phyloP scores from a whole-genome alignment of 2,888 invertebrate genomes.

The Tiliacea aurago region DNA sequence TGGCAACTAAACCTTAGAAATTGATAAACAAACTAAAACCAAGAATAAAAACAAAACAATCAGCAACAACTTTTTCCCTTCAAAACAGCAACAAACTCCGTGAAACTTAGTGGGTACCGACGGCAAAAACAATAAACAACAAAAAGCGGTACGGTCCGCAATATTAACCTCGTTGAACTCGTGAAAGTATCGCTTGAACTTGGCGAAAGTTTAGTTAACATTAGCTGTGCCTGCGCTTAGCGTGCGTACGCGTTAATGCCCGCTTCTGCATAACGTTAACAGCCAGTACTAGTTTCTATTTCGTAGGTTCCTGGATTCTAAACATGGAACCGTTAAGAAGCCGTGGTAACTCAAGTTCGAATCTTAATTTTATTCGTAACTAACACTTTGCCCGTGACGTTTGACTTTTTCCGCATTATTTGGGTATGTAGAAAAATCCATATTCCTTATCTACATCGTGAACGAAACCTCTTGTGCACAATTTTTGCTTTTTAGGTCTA shows the following conservation, averaged over 20 bases:
- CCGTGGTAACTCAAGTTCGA: fast-evolving
- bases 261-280: constrained; percentile 54
- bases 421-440: too few species aligned
- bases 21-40: neutral
- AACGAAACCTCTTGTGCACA: neutral
- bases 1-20: neutral
- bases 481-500: too few species aligned
- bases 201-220: constrained; percentile 57
- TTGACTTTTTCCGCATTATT: too few species aligned
- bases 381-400: neutral
- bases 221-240: constrained; percentile 27
- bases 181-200: constrained; percentile 59
- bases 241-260: constrained; percentile 48
- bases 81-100: neutral
- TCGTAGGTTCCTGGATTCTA: constrained; percentile 22
- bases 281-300: constrained; percentile 44
- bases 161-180: constrained; percentile 62
- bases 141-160: constrained; percentile 40
- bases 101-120: neutral
- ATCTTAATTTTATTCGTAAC: neutral
- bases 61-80: neutral
- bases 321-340: too few species aligned
- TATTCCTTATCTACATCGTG: neutral
- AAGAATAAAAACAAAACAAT: constrained; percentile 3
- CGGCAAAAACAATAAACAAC: constrained; percentile 40